Base-by-base conservation (phyloP, 2,113 vertebrate species). In the Chamaetylas fuelleborni region DNA sequence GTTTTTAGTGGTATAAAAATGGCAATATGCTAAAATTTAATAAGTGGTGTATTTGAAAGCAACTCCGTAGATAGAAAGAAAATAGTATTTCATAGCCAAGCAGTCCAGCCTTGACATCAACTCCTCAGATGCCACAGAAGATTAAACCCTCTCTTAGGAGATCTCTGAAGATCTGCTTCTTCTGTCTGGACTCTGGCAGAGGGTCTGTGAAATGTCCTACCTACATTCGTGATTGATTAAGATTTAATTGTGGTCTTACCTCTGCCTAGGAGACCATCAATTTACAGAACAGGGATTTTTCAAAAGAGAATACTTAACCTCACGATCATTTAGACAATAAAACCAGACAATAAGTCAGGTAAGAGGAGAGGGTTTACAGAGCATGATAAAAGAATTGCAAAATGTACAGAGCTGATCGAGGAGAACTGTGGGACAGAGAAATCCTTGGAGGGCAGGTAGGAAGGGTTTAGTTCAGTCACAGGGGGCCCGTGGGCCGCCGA, bases 261-360 rank as follows among this genome's bases (percentile, higher is more conserved):
- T 84, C 72, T 76, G 42, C 71, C 48, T 69, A 54, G 20, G 45
- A 65, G 53, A 60, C 66, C 53, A 78, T 79, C 90, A 82, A 92
- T 69, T 81, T 93, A 85, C 62, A 80, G 61, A 88, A 69, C 1
- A 53, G 12, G 25, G 61, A 31, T 92, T 93, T 92, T 91, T 86
- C 84, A 47, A 92, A 92, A 93, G 67, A 78, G 81, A 85, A 81
- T 71, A 82, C 86, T 93, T 92, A 92, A 95, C 70, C 56, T 81
- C 61, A 48, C 70, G 82, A 82, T 25, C 61, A 40, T 47, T 82
- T 50, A 92, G 70, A 77, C 36, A 77, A 70, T 88, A 95, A 96
- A 96, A 95, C 17, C 47, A 57, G 40, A 42, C 40, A 42, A 16
- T 42, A 42, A 15, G 64, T 48, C 66, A 74, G 76, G 51, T 83